Evolutionary conservation across 1,140 invertebrate genomes (phyloP).

Genomic region (Anoplophora glabripennis): DNA sequence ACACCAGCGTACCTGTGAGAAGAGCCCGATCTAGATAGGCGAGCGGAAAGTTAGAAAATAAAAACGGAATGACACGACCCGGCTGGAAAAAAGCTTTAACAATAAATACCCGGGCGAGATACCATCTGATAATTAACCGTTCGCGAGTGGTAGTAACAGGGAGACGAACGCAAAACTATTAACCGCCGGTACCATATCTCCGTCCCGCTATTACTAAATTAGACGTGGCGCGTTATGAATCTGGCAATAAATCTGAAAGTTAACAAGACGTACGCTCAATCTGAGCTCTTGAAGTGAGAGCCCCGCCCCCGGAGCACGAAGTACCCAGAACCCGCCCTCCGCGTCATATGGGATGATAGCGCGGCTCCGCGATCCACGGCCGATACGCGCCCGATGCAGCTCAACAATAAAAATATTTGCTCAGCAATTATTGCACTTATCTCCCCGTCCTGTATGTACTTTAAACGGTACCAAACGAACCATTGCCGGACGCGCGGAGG

Average conservation of each 20-base stretch:
- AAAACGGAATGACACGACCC: no score
- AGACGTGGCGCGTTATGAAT: constrained; percentile 26
- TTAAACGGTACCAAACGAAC: constrained; percentile 17
- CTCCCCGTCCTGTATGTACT: constrained; percentile 27
- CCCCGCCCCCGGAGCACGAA: constrained; percentile 41
- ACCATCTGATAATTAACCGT: no score
- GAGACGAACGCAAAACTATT: no score
- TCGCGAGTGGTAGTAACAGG: no score
- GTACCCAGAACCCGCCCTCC: constrained; percentile 28
- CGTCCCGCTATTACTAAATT: constrained; percentile 22
- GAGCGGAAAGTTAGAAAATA: no score
- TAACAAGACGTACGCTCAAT: constrained; percentile 45
- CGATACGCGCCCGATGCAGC: constrained; percentile 24
- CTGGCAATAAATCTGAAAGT: constrained; percentile 45
- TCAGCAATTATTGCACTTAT: constrained; percentile 40
- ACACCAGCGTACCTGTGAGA: no score
- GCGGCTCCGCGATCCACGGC: constrained; percentile 18
- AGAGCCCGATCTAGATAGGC: no score
- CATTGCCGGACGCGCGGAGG: neutral
- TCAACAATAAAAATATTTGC: constrained; percentile 44
- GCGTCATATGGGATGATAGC: constrained; percentile 42
- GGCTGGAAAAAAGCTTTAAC: no score
- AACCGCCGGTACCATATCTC: no score
- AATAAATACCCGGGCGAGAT: no score
- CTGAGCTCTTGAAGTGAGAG: constrained; percentile 42